phyloP scores from a whole-genome alignment of 1,140 invertebrate genomes.

The Scaptomyza graminum region DNA sequence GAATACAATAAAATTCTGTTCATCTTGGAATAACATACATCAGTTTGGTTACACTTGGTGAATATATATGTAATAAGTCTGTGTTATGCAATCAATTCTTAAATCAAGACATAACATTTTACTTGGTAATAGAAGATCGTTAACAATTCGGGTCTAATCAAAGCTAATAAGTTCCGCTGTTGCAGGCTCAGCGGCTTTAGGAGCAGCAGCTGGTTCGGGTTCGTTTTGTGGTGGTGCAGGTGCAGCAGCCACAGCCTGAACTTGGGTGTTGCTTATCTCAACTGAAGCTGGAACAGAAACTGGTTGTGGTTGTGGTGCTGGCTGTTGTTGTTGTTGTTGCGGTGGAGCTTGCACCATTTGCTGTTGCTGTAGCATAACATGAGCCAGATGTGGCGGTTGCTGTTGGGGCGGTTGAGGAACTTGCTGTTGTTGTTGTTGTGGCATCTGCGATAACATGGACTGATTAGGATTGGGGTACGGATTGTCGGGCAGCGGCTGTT shows the following conservation, averaged over 20 bases:
- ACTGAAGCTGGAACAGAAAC: slow-evolving; percentile 73
- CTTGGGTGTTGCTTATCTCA: slow-evolving; percentile 54
- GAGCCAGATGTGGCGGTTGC: slow-evolving; percentile 67
- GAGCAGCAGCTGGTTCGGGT: slow-evolving; percentile 64
- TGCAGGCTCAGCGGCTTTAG: slow-evolving; percentile 84
- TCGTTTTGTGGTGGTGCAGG: slow-evolving; percentile 83
- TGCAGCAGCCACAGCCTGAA: slow-evolving; percentile 66
- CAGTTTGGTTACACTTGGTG: slow-evolving; percentile 17
- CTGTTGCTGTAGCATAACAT: slow-evolving; percentile 83
- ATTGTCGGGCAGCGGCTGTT: slow-evolving; percentile 31
- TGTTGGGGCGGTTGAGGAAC: slow-evolving; percentile 36
- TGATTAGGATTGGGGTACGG: slow-evolving; percentile 24
- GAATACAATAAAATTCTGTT: slow-evolving; percentile 16
- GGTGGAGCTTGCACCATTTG: slow-evolving; percentile 71
- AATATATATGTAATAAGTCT: background rate
- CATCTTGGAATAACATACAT: slow-evolving; percentile 29
- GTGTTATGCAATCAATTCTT: background rate
- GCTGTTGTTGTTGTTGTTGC: slow-evolving; percentile 1
- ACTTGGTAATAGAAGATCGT: background rate
- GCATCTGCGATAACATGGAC: slow-evolving; percentile 47
- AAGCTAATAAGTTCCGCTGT: slow-evolving; percentile 90
- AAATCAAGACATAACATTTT: background rate
- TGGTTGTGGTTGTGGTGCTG: slow-evolving; percentile 57
- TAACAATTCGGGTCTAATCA: slow-evolving; percentile 85
- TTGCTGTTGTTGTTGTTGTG: slow-evolving; percentile 35